Evolutionary conservation across 2,113 vertebrate species (phyloP).

Genomic region (Gavialis gangeticus): DNA sequence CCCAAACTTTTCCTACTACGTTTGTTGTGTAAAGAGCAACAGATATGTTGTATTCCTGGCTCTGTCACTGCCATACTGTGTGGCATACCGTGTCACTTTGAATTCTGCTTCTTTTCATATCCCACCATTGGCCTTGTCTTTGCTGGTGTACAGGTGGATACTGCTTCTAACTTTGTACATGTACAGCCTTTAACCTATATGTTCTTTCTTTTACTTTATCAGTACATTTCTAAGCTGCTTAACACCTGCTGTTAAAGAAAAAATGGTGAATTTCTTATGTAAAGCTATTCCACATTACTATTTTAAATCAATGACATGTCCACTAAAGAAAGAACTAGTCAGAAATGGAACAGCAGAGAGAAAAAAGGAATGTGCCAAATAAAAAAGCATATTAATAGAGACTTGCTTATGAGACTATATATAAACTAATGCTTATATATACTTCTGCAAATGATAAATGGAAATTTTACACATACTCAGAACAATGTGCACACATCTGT

Average conservation of each 20-base stretch:
- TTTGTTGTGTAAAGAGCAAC: neutral
- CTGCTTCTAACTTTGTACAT: too few relatives aligned
- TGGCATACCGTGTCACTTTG: too few relatives aligned
- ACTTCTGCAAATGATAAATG: neutral
- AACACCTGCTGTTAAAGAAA: neutral
- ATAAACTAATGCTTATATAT: conserved; percentile 20
- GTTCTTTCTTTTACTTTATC: neutral
- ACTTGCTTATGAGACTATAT: neutral
- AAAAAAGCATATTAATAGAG: conserved; percentile 8
- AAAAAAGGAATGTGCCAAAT: neutral
- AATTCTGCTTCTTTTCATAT: too few relatives aligned
- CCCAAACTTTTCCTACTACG: neutral
- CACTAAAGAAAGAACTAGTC: conserved; percentile 11
- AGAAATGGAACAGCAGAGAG: neutral
- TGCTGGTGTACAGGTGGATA: too few relatives aligned
- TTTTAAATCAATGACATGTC: neutral
- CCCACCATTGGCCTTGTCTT: too few relatives aligned
- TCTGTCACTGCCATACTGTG: neutral
- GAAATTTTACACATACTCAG: conserved; percentile 11
- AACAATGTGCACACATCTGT: neutral
- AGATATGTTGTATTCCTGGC: neutral
- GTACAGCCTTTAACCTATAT: neutral
- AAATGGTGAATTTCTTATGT: neutral
- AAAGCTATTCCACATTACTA: neutral
- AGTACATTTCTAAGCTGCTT: neutral